Percentiles rank a stretch among this genome's conserved stretches.
These are phyloP conservation scores for Zaprionus camerounensis DNA, from an alignment of 1,140 invertebrate genomes.

Conservation along the genomic window DNA sequence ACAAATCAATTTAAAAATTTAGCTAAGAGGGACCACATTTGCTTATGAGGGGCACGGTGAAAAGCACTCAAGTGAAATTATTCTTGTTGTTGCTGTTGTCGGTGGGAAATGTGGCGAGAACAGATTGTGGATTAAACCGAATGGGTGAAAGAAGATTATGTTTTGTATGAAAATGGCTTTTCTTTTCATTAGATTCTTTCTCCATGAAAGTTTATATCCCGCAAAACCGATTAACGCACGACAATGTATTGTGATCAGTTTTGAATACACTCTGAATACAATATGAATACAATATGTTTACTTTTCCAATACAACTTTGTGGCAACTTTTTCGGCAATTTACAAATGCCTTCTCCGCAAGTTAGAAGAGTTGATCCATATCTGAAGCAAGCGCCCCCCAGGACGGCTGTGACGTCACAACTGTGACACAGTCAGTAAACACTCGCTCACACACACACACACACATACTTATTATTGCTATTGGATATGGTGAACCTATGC, in stretches of 20 bases:
- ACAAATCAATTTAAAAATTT: slow-evolving; percentile 23
- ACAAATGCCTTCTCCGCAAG: background rate
- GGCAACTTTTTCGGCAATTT: background rate
- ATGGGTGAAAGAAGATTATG: background rate
- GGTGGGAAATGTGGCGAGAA: background rate
- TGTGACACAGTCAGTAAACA: slow-evolving; percentile 32
- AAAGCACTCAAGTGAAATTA: background rate
- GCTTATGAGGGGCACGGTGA: background rate
- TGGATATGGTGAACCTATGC: slow-evolving; percentile 19
- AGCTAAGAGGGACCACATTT: background rate
- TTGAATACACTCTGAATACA: background rate
- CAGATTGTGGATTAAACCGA: background rate
- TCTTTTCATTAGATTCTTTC: background rate
- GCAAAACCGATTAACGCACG: slow-evolving; percentile 2
- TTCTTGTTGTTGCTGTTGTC: background rate
- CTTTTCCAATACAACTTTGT: background rate
- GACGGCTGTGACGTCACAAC: slow-evolving; percentile 37
- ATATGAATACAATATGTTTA: background rate
- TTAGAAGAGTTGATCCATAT: background rate
- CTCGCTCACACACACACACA: slow-evolving; percentile 11
- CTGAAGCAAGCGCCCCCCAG: slow-evolving; percentile 5
- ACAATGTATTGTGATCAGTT: background rate
- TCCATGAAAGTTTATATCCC: background rate
- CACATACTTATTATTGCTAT: background rate
- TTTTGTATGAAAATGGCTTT: background rate